These are phyloP conservation scores for Plestiodon gilberti DNA, from an alignment of 2,113 vertebrate species.

Conservation along the genomic window DNA sequence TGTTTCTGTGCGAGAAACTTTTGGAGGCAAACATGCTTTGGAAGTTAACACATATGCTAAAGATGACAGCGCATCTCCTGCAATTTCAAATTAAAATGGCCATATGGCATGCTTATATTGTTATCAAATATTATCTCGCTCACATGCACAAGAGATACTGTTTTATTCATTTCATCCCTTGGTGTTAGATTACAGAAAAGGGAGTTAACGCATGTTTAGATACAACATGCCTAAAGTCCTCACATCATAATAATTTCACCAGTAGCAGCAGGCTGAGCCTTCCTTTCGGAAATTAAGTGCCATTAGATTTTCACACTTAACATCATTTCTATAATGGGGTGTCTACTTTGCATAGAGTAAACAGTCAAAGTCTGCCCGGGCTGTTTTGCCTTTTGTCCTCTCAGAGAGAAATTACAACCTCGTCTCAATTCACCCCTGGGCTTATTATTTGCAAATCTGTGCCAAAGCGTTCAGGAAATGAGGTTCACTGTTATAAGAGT, in stretches of 20 bases:
- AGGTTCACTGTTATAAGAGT: conserved; percentile 12
- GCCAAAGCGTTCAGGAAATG: conserved; percentile 40
- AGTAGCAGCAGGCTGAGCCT: conserved; percentile 52
- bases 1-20: background rate
- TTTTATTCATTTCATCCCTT: conserved; percentile 39
- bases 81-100: conserved; percentile 34
- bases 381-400: conserved; percentile 40
- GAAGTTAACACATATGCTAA: conserved; percentile 26
- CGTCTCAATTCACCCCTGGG: conserved; percentile 53
- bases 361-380: conserved; percentile 52
- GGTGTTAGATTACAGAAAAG: conserved; percentile 28
- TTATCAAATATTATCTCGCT: conserved; percentile 33
- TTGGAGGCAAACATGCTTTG: background rate
- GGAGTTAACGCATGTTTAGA: conserved; percentile 65
- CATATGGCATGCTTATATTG: conserved; percentile 40
- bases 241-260: conserved; percentile 56
- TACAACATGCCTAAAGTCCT: conserved; percentile 53
- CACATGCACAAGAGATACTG: conserved; percentile 24
- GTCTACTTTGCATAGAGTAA: conserved; percentile 43
- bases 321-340: conserved; percentile 61
- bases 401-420: conserved; percentile 50
- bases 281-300: conserved; percentile 60
- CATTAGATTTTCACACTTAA: conserved; percentile 63
- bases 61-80: conserved; percentile 6
- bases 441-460: conserved; percentile 30